Base-by-base conservation (phyloP, 2,113 vertebrate species). In the Calidris pygmaea region DNA sequence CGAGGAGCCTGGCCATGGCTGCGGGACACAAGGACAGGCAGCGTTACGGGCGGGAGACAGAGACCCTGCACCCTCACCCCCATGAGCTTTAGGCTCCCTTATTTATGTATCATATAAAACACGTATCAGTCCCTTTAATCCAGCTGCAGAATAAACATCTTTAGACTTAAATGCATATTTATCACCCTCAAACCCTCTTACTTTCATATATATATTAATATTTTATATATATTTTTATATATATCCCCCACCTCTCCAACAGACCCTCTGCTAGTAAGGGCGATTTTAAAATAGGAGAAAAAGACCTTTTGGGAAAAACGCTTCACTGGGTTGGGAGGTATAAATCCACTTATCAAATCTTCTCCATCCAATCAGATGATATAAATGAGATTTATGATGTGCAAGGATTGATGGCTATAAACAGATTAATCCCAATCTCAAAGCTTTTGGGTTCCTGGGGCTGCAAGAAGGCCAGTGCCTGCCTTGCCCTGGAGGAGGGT, bases 1-100 rank as follows among this genome's bases (percentile, higher is more conserved):
- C 3, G 0, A 90, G 82, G 81, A 86, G 87, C 92, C 48, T 72
- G 63, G 95, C 97, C 98, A 98, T 98, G 96, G 91, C 60, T 93
- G 80, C 1, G 70, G 97, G 77, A 82, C 84, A 89, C 60, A 94
- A 71, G 80, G 55, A 94, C 30, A 84, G n/a, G 70, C 53, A 73
- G 60, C 0, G 30, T 96, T 80, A 96, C 0, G 3, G 66, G 66
- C 26, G 20, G 34, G 21, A 35, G 68, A 17, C n/a, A 19, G 39
- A 19, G 34, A 26, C 4, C 55, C 48, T 4, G 16, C 41, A 2
- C 3, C 37, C 6, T 0, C 2, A 0, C 24, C 15, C 1, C 12
- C 0, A 1, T 1, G 4, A 73, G 65, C 77, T 30, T 23, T 22
- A 5, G 20, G 1, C 10, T 29, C 41, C 60, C 26, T 10, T 7